phyloP scores from a whole-genome alignment of 1,140 invertebrate genomes.

The Cydia amplana region DNA sequence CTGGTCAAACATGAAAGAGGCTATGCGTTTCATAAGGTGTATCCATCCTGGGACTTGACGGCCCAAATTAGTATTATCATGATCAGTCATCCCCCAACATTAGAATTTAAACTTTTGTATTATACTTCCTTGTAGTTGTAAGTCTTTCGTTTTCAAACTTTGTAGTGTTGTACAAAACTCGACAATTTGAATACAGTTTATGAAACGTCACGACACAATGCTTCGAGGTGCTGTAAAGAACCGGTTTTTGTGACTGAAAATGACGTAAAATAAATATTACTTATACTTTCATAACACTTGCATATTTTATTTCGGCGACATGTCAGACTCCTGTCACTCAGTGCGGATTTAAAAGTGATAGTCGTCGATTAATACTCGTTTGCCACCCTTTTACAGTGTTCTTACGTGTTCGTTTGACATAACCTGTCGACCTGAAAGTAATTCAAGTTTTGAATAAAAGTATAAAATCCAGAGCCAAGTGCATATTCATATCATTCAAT shows the following conservation, averaged over 20 bases:
- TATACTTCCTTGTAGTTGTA: constrained; percentile 74
- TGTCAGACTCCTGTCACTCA: background rate
- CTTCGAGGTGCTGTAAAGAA: constrained; percentile 60
- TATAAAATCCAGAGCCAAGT: constrained; percentile 4
- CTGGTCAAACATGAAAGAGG: constrained; percentile 47
- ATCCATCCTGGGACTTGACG: constrained; percentile 55
- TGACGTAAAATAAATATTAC: constrained; percentile 61
- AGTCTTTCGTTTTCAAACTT: constrained; percentile 52
- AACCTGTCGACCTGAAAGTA: constrained; percentile 14
- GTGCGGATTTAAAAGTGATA: background rate
- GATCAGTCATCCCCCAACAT: constrained; percentile 42
- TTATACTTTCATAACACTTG: constrained; percentile 39
- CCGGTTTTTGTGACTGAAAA: constrained; percentile 63
- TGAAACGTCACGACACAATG: constrained; percentile 67
- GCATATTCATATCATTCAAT: constrained; percentile 18
- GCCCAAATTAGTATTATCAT: constrained; percentile 49
- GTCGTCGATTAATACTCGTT: constrained; percentile 24
- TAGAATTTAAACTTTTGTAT: constrained; percentile 67
- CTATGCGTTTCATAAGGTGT: constrained; percentile 71
- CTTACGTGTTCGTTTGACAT: constrained; percentile 19
- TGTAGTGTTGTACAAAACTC: constrained; percentile 50
- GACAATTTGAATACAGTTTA: constrained; percentile 65
- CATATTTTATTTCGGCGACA: constrained; percentile 26
- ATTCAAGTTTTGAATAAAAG: constrained; percentile 22
- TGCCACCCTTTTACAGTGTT: constrained; percentile 28